phyloP scores from a whole-genome alignment of 2,113 vertebrate species.

The Balaenoptera acutorostrata region DNA sequence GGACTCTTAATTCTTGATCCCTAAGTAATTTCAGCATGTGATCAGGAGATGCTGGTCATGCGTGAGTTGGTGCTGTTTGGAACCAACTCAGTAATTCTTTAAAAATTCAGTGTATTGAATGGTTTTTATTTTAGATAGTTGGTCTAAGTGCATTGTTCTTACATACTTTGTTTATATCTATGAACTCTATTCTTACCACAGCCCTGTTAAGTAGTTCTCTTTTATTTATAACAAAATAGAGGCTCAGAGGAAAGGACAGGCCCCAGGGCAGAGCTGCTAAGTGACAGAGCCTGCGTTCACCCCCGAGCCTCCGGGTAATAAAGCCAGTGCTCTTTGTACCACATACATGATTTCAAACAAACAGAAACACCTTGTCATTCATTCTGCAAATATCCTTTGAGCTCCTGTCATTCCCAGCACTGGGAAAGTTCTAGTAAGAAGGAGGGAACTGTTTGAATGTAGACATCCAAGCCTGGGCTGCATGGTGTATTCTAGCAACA shows the following conservation, averaged over 20 bases:
- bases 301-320: not conserved
- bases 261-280: too few relatives aligned
- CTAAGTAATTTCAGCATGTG: not conserved
- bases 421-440: too few relatives aligned
- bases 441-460: not conserved
- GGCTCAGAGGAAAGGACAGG: not conserved
- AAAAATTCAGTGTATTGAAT: not conserved
- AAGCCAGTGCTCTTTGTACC: not conserved
- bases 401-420: not conserved
- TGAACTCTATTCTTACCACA: not conserved
- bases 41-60: not conserved
- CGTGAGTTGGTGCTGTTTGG: not conserved
- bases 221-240: not conserved
- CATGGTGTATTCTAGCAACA: not conserved
- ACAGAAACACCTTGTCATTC: not conserved
- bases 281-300: too few relatives aligned
- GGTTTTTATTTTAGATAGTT: not conserved
- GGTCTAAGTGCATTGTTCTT: not conserved
- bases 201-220: not conserved
- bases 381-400: not conserved
- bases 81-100: not conserved
- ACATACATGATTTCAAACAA: not conserved
- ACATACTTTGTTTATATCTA: not conserved
- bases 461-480: not conserved
- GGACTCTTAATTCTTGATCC: not conserved